phyloP scores from a whole-genome alignment of 1,140 invertebrate genomes.

The Drosophila kikkawai region DNA sequence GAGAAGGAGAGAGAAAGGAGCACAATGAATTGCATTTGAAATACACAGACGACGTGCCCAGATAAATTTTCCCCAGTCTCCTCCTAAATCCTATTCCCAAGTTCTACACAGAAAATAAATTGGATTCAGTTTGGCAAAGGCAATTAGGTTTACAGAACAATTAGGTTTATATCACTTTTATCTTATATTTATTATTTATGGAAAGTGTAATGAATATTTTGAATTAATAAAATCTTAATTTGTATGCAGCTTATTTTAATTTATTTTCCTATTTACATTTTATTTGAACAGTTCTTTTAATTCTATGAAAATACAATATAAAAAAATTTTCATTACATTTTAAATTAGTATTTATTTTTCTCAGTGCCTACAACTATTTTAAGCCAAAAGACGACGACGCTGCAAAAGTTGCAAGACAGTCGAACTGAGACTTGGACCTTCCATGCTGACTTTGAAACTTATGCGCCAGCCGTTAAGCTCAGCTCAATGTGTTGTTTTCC shows the following conservation, averaged over 20 bases:
- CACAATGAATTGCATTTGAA: constrained; percentile 65
- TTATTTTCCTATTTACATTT: too few relatives aligned
- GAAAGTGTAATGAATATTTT: neutral
- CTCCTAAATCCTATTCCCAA: constrained; percentile 15
- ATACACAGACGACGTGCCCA: constrained; percentile 67
- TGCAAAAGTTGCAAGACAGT: constrained; percentile 69
- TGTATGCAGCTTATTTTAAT: too few relatives aligned
- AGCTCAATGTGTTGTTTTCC: constrained; percentile 57
- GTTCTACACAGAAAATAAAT: constrained; percentile 12
- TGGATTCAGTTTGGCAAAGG: neutral
- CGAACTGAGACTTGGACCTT: constrained; percentile 41
- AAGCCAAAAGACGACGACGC: constrained; percentile 57
- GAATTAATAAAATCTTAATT: too few relatives aligned
- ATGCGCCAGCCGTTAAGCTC: constrained; percentile 70
- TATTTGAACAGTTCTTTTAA: too few relatives aligned
- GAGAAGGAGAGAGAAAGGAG: neutral
- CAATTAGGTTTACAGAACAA: neutral
- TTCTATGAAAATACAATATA: too few relatives aligned
- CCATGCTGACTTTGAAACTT: constrained; percentile 77
- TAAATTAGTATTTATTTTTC: neutral
- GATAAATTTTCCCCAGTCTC: constrained; percentile 63
- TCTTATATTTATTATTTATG: neutral
- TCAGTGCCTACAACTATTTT: constrained; percentile 7
- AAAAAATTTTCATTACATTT: neutral
- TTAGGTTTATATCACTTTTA: too few relatives aligned